Base-by-base conservation (phyloP, 64 coral and sea anemone genomes). In the Actinia tenebrosa region DNA sequence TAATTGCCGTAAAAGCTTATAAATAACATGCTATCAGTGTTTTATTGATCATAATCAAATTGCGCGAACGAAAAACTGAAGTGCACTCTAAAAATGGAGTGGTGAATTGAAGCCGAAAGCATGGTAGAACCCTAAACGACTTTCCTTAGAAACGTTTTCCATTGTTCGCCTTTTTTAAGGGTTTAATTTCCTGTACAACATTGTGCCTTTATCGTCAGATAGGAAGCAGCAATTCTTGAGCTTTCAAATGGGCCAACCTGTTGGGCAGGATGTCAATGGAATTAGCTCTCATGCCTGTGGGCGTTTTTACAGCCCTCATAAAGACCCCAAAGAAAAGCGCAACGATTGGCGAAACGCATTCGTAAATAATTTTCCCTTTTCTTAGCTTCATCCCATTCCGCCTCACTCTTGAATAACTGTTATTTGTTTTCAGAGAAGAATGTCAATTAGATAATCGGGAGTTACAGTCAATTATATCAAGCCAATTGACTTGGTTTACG, bases 371-470 rank as follows among this genome's bases (percentile, higher is more conserved):
- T 3, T 9, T 10, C 23, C 69, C 42, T 16, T 75, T 14, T 75
- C 69, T 75, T 26, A 10, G 14, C 69, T 75, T 75, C 25, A 75
- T 75, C 11, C 5, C 11, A 42, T 75, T 75, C 69, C 69, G 26
- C n/a, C 20, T 75, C 3, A 75, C 69, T 1, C 26, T 75, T 75
- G 26, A 75, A 75, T 75, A 75, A 75, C 69, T 30, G 69, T 75
- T 30, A 75, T 75, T 75, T 75, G 37, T 50, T 75, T 13, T 42
- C 23, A 37, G 23, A 30, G 13, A 13, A 75, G 26, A 13, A 10
- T 27, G 25, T 75, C 69, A 75, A 75, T 75, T 75, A 75, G 69
- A 30, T 75, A 75, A 75, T 75, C 69, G 69, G 69, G 69, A 75
- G 23, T 10, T 75, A 75, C 69, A 75, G 69, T 42, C 23, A 42